A percentile compares a stretch with the other conserved stretches of the same genome.
Evolutionary conservation across 2,888 invertebrate species (phyloP).

Genomic region (Invenusta paracnida): DNA sequence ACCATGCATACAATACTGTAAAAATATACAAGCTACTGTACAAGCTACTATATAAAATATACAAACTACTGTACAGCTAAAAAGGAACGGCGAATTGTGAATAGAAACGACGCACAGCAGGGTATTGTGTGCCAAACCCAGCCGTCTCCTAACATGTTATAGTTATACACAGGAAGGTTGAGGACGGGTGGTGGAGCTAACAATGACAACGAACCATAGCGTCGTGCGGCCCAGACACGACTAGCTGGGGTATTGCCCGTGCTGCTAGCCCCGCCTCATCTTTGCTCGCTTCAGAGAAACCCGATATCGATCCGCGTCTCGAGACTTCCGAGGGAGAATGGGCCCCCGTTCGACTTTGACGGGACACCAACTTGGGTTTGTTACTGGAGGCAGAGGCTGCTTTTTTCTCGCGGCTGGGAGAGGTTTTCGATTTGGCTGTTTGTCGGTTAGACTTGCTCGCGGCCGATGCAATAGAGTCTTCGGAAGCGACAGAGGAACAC

Average conservation of each 20-base stretch:
- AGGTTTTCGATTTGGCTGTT: neutral
- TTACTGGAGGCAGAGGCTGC: neutral
- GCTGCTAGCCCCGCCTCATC: neutral
- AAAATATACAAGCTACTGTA: too few relatives aligned
- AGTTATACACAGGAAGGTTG: too few relatives aligned
- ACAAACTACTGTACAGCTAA: too few relatives aligned
- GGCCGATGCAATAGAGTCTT: neutral
- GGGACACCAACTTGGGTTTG: constrained; percentile 21
- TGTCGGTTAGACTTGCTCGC: neutral
- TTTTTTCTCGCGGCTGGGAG: neutral
- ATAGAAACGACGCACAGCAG: too few relatives aligned
- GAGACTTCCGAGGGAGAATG: neutral
- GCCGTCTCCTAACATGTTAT: too few relatives aligned
- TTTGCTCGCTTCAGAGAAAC: neutral
- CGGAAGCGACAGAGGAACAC: neutral
- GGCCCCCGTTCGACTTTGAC: neutral
- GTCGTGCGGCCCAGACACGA: neutral
- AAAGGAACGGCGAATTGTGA: too few relatives aligned
- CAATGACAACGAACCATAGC: neutral
- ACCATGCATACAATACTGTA: too few relatives aligned
- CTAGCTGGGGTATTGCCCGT: neutral
- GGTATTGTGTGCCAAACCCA: too few relatives aligned
- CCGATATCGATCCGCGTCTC: neutral
- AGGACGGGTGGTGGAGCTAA: too few relatives aligned
- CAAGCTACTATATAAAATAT: too few relatives aligned